phyloP scores from a whole-genome alignment of 92 coral and sea anemone species.

The Phenganax stokvisi region DNA sequence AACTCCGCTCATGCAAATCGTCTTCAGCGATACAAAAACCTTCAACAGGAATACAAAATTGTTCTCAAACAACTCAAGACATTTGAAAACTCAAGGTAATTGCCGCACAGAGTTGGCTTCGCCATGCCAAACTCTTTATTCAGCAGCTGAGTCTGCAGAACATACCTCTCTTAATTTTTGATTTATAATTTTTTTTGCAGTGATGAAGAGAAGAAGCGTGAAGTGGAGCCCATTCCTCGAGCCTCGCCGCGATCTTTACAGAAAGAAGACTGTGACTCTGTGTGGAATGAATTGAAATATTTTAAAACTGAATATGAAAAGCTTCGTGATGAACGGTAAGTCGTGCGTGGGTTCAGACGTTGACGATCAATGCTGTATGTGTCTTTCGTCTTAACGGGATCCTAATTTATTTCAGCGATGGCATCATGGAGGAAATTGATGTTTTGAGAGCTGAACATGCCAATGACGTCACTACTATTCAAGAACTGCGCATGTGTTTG shows the following conservation, averaged over 20 bases:
- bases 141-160: background rate
- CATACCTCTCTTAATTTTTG: background rate
- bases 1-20: conserved; percentile 83
- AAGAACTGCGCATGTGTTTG: conserved; percentile 73
- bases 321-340: conserved; percentile 71
- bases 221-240: conserved; percentile 16
- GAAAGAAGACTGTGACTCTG: conserved; percentile 85
- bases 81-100: conserved; percentile 61
- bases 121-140: background rate
- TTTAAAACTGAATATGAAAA: conserved; percentile 78
- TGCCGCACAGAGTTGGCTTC: no score
- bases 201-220: conserved; percentile 18
- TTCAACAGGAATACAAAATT: conserved; percentile 72
- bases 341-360: background rate
- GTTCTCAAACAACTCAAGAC: conserved; percentile 81
- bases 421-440: conserved; percentile 71
- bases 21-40: conserved; percentile 72
- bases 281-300: conserved; percentile 92
- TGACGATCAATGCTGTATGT: background rate
- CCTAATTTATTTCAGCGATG: conserved; percentile 49
- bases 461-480: conserved; percentile 70
- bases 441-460: conserved; percentile 74
- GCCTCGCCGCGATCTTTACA: conserved; percentile 57
- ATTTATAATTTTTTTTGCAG: background rate
- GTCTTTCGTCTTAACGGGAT: background rate